phyloP scores from a whole-genome alignment of 2,797 vertebrate genomes.

The Hylomyscus alleni region DNA sequence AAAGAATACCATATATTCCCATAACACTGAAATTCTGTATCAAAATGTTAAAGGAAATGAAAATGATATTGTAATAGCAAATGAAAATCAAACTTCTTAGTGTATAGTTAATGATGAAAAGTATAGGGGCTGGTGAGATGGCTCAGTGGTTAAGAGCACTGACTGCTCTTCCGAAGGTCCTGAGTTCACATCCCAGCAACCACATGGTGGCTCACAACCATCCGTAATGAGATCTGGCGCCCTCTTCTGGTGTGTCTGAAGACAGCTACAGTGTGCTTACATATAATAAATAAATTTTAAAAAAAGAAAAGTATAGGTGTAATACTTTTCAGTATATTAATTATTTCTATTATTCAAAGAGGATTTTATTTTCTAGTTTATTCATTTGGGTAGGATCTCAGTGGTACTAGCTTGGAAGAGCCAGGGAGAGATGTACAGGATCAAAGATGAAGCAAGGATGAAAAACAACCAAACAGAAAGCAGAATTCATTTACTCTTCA shows the following conservation, averaged over 20 bases:
- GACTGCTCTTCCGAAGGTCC: too few relatives aligned
- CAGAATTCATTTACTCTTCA: background rate
- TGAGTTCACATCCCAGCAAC: too few relatives aligned
- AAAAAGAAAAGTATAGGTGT: background rate
- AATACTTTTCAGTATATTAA: background rate
- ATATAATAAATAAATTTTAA: too few relatives aligned
- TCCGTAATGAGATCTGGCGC: too few relatives aligned
- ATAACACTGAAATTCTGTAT: background rate
- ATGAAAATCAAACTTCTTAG: background rate
- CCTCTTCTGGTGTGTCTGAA: too few relatives aligned
- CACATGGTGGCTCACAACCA: too few relatives aligned
- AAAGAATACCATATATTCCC: background rate
- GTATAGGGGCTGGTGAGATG: too few relatives aligned
- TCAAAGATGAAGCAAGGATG: background rate
- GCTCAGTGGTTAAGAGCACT: too few relatives aligned
- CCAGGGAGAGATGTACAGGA: background rate
- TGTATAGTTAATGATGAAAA: background rate
- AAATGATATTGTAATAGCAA: background rate
- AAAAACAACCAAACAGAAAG: background rate
- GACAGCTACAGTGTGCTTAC: too few relatives aligned
- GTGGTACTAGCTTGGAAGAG: background rate
- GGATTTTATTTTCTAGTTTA: background rate
- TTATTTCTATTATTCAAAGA: too few relatives aligned
- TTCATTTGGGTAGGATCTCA: background rate
- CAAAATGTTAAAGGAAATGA: background rate